Conservation (phyloP, 2,113 vertebrate species). For the Natator depressus region DNA sequence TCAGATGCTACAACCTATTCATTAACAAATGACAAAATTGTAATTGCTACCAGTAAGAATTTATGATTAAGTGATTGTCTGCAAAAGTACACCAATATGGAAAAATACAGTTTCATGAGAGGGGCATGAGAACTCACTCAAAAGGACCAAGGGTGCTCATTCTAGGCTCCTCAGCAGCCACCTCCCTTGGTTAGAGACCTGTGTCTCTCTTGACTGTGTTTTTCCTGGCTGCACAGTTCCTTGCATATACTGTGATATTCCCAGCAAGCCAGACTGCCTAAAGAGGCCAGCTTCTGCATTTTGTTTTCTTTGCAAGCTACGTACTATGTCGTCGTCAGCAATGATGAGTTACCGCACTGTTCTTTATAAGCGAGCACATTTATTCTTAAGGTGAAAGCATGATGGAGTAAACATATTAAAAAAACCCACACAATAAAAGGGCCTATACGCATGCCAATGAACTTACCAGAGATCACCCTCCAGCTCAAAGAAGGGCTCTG, state of each 20-base stretch:
- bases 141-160: not conserved
- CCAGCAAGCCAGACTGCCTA: too few species aligned
- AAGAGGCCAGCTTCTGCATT: not conserved
- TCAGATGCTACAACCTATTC: not conserved
- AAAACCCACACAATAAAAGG: not conserved
- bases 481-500: not conserved
- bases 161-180: not conserved
- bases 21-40: not conserved
- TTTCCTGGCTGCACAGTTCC: not conserved
- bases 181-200: not conserved
- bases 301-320: not conserved
- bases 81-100: too few species aligned
- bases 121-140: not conserved
- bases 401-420: not conserved
- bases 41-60: not conserved
- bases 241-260: too few species aligned
- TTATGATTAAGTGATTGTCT: not conserved
- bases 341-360: not conserved
- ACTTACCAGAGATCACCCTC: not conserved
- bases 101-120: not conserved
- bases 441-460: not conserved
- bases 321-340: too few species aligned
- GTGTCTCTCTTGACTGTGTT: not conserved
- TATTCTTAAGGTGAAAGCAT: not conserved
- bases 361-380: not conserved